These are phyloP conservation scores for Telmatochromis sp. DNA, from an alignment of 2,113 vertebrate genomes.

Conservation along the genomic window DNA sequence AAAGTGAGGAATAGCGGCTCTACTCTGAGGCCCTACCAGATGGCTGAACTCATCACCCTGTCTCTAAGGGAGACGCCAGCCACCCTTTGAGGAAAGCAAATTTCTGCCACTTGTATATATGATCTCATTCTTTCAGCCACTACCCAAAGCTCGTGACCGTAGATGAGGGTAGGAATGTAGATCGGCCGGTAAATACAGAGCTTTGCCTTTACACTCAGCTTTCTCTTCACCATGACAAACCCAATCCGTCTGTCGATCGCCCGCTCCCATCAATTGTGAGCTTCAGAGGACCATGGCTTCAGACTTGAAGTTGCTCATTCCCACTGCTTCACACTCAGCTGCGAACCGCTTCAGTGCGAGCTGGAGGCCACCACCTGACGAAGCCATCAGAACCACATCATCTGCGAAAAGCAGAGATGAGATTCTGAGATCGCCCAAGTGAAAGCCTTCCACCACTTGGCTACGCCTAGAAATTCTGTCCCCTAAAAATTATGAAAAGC, in stretches of 20 bases:
- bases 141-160: not conserved
- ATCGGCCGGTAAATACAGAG: not conserved
- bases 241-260: not conserved
- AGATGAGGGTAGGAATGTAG: not conserved
- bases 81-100: not conserved
- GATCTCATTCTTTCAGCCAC: not conserved
- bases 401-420: not conserved
- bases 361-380: fast-evolving
- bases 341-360: not conserved
- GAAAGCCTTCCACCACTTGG: not conserved
- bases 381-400: not conserved
- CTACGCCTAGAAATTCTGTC: not conserved
- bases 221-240: not conserved
- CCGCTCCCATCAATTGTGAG: fast-evolving
- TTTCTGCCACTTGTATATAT: not conserved
- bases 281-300: not conserved
- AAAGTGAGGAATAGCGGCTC: not conserved
- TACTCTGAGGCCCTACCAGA: not conserved
- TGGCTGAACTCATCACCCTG: not conserved
- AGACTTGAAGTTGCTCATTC: not conserved
- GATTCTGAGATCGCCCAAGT: not conserved
- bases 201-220: not conserved
- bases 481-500: not conserved
- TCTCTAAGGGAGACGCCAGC: not conserved
- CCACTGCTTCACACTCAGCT: not conserved